Conservation (phyloP, 2,113 vertebrate species). For the Desmodus rotundus region DNA sequence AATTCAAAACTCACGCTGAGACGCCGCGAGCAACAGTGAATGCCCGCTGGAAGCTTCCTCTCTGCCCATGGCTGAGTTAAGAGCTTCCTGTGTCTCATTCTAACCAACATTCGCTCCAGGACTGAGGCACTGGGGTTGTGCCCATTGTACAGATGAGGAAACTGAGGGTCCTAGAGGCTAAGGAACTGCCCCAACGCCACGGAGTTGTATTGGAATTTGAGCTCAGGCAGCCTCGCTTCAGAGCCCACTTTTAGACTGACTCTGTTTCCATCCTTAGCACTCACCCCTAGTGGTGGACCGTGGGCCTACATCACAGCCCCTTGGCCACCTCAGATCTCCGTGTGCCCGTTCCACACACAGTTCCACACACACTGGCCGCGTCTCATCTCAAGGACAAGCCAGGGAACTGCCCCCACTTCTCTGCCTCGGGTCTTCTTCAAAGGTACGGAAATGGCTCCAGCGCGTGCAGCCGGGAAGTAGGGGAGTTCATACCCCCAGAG, state of each 20-base stretch:
- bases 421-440: neutral
- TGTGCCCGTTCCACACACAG: rapidly evolving
- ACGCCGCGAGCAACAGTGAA: rapidly evolving
- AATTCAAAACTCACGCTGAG: neutral
- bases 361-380: rapidly evolving
- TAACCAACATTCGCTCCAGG: rapidly evolving
- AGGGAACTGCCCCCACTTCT: neutral
- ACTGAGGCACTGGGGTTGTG: neutral
- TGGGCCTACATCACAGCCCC: too few species aligned
- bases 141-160: neutral
- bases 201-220: neutral
- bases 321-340: neutral
- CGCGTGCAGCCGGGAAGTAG: neutral
- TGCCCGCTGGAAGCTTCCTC: too few species aligned
- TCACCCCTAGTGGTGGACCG: rapidly evolving
- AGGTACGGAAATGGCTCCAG: neutral
- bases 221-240: neutral
- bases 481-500: neutral
- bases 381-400: neutral
- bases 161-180: neutral
- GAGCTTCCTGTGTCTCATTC: neutral
- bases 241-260: neutral
- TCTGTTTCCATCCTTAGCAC: too few species aligned
- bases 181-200: rapidly evolving
- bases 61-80: neutral